A percentile compares a stretch with the other conserved stretches of the same genome.
These are phyloP conservation scores for Plusia festucae DNA, from an alignment of 2,888 invertebrate species.

Conservation along the genomic window DNA sequence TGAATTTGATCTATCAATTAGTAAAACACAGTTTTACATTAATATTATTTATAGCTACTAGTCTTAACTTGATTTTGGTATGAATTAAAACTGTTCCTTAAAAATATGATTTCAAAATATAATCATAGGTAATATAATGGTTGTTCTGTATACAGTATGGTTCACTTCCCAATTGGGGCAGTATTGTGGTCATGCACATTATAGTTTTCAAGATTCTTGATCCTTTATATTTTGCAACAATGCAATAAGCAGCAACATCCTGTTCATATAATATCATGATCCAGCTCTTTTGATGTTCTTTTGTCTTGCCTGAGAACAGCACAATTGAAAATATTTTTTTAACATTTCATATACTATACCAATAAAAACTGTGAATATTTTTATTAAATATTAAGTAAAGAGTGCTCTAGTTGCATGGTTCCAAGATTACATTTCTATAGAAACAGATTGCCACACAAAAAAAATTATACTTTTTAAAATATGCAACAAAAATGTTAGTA, in stretches of 20 bases:
- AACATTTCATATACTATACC: not conserved
- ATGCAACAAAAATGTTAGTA: no score
- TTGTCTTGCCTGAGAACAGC: not conserved
- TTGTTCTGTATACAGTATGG: not conserved
- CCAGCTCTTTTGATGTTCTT: not conserved
- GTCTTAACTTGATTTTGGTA: no score
- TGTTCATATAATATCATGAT: no score
- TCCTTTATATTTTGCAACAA: slow-evolving; percentile 3
- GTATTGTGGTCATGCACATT: not conserved
- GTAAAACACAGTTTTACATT: not conserved
- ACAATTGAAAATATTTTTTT: not conserved
- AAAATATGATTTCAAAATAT: not conserved
- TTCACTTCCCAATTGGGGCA: slow-evolving; percentile 7
- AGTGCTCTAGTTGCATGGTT: no score
- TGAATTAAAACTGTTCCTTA: not conserved
- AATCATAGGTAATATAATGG: not conserved
- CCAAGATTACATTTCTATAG: no score
- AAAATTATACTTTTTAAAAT: no score
- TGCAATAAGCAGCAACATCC: slow-evolving; percentile 16
- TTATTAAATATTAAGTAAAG: no score
- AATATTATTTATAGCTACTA: no score
- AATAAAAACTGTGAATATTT: no score
- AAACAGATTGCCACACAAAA: no score
- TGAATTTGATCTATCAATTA: not conserved
- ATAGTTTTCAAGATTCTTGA: slow-evolving; percentile 3